Percentiles rank a stretch among this genome's conserved stretches.
Conservation (phyloP, 1,140 invertebrate genomes). For the Drosophila orosa region DNA sequence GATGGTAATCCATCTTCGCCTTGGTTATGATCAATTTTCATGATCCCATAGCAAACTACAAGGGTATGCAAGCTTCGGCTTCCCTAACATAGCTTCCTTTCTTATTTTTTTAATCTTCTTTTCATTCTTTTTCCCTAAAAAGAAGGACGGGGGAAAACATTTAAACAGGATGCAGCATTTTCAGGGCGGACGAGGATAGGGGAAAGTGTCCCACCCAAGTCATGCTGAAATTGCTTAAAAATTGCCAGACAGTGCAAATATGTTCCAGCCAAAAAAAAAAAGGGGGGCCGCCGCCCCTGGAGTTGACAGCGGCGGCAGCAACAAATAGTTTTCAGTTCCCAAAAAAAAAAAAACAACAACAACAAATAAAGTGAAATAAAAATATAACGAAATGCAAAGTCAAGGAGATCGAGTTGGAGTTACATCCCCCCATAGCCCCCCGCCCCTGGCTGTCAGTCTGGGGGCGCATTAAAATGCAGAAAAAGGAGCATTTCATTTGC, state of each 20-base stretch:
- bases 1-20: not conserved
- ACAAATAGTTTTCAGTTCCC: slow-evolving; percentile 71
- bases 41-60: not conserved
- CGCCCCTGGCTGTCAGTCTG: slow-evolving; percentile 68
- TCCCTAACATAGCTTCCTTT: not conserved
- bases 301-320: slow-evolving; percentile 74
- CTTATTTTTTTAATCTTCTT: not conserved
- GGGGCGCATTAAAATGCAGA: slow-evolving; percentile 79
- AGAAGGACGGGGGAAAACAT: slow-evolving; percentile 63
- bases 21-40: not conserved
- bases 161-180: slow-evolving; percentile 76
- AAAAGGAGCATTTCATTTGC: slow-evolving; percentile 76
- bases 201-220: slow-evolving; percentile 56
- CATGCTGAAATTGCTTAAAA: slow-evolving; percentile 81
- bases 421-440: not conserved
- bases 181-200: slow-evolving; percentile 9
- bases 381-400: slow-evolving; percentile 55
- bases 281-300: slow-evolving; percentile 17
- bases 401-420: slow-evolving; percentile 34
- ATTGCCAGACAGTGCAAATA: slow-evolving; percentile 81
- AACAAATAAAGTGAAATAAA: slow-evolving; percentile 29
- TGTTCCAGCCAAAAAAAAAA: slow-evolving; percentile 54
- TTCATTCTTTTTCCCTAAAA: not conserved
- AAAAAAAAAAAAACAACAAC: slow-evolving; percentile 10
- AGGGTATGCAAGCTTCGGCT: not conserved